phyloP scores from a whole-genome alignment of 2,113 vertebrate genomes.

The Neoarius graeffei region DNA sequence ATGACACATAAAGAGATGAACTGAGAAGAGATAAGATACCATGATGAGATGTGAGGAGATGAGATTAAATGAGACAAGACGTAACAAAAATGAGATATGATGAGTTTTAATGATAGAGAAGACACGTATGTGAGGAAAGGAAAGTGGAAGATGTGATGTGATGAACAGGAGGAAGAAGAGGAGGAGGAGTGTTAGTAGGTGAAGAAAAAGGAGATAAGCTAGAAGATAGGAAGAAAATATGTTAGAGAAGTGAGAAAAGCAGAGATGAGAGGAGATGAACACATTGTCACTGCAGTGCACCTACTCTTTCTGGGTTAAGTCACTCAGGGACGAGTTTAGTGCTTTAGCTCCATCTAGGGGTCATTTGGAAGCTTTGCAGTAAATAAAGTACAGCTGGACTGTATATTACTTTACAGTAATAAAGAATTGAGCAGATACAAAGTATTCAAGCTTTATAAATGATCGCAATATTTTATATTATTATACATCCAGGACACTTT shows the following conservation, averaged over 20 bases:
- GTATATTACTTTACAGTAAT: background rate
- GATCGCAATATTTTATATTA: too few species aligned
- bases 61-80: background rate
- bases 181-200: background rate
- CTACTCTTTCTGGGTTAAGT: background rate
- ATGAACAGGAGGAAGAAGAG: background rate
- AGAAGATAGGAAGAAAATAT: background rate
- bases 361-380: background rate
- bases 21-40: background rate
- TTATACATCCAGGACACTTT: too few species aligned
- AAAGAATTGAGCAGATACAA: background rate
- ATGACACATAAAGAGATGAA: background rate
- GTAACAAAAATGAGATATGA: background rate
- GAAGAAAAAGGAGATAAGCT: background rate
- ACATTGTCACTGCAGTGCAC: background rate
- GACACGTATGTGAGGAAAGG: background rate
- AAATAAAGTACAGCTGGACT: background rate
- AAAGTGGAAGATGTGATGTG: background rate
- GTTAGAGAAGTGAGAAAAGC: background rate
- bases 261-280: background rate
- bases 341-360: slow-evolving; percentile 36
- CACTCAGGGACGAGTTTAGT: background rate
- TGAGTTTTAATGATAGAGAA: background rate
- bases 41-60: background rate
- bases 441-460: background rate